Conservation (phyloP, 2,797 vertebrate species). For the Steatocranus sp. region DNA sequence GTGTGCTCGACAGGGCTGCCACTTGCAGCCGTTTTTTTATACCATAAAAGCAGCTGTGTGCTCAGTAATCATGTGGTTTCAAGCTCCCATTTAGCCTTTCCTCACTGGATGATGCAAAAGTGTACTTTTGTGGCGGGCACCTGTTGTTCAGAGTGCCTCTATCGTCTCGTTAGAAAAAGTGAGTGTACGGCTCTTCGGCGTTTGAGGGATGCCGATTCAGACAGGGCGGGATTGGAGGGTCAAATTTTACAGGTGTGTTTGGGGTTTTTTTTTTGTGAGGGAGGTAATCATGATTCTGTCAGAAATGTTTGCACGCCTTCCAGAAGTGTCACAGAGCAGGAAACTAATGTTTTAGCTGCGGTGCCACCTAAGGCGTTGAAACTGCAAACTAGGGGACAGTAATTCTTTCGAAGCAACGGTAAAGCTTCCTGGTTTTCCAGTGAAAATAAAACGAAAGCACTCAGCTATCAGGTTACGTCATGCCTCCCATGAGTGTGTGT, state of each 20-base stretch:
- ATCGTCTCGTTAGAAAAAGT: neutral
- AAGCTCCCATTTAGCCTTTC: neutral
- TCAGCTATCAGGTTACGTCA: neutral
- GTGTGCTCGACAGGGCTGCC: neutral
- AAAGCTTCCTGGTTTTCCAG: neutral
- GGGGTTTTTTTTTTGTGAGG: neutral
- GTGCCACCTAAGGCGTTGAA: neutral
- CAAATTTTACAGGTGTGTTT: neutral
- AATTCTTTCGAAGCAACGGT: neutral
- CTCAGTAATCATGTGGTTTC: neutral
- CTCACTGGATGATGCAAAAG: neutral
- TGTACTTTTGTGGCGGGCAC: neutral
- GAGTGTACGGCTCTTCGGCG: neutral
- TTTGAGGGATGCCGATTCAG: neutral
- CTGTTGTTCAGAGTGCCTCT: neutral
- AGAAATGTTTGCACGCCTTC: neutral
- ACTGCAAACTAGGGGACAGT: neutral
- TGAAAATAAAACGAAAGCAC: neutral
- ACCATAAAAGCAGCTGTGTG: neutral
- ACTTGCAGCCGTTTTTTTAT: neutral
- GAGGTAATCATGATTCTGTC: neutral
- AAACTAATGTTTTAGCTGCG: neutral
- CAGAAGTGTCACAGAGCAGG: neutral
- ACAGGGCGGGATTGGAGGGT: neutral
- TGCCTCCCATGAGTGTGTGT: neutral